Percentiles rank a stretch among this genome's conserved stretches.
These are phyloP conservation scores for Cotesia chilonis DNA, from an alignment of 1,140 invertebrate genomes.

Conservation along the genomic window DNA sequence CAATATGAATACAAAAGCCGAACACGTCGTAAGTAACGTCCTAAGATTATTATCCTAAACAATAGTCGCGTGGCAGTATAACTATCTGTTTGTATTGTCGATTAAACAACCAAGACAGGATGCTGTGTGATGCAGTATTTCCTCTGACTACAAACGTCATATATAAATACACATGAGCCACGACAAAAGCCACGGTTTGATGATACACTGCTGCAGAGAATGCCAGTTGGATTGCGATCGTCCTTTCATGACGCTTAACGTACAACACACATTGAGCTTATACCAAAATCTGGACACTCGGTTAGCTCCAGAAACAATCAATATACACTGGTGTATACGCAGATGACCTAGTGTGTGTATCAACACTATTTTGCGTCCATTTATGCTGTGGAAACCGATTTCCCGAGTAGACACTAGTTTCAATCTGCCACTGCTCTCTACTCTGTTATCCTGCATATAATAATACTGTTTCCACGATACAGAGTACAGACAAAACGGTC, in stretches of 20 bases:
- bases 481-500: conserved; percentile 50
- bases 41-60: conserved; percentile 44
- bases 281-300: conserved; percentile 36
- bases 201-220: no score
- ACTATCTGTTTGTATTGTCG: conserved; percentile 37
- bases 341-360: conserved; percentile 46
- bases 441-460: no score
- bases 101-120: conserved; percentile 13
- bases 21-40: conserved; percentile 23
- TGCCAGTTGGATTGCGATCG: no score
- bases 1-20: no score
- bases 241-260: no score
- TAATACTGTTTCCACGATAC: conserved; percentile 25
- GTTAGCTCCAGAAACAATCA: conserved; percentile 42
- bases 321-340: conserved; percentile 34
- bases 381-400: conserved; percentile 28
- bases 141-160: no score
- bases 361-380: conserved; percentile 6
- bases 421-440: no score
- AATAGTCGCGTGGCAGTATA: conserved; percentile 44
- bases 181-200: no score
- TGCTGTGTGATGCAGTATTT: no score
- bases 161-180: no score
- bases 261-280: conserved; percentile 24
- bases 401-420: conserved; percentile 18